A percentile compares a stretch with the other conserved stretches of the same genome.
These are phyloP conservation scores for Tetramorium parvispinum DNA, from an alignment of 1,140 invertebrate genomes.

Conservation along the genomic window DNA sequence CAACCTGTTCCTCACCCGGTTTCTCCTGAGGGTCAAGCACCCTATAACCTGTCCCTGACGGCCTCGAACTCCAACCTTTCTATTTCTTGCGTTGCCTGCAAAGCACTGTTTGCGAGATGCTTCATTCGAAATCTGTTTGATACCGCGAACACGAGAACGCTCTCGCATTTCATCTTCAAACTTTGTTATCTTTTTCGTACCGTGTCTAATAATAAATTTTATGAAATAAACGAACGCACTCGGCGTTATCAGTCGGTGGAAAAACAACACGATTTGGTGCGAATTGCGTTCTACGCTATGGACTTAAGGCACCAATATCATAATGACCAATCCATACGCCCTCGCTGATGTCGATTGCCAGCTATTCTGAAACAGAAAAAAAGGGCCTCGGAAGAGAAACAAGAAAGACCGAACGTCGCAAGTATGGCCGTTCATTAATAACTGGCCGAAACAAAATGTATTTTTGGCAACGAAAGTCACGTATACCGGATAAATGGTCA, in stretches of 20 bases:
- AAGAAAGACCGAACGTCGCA: conserved; percentile 29
- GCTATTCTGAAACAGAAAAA: conserved; percentile 57
- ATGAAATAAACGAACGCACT: neutral
- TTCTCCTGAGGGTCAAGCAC: conserved; percentile 75
- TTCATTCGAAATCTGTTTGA: neutral
- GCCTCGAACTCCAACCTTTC: conserved; percentile 39
- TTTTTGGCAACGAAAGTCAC: conserved; percentile 81
- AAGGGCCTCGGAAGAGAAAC: neutral
- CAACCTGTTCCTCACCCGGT: conserved; percentile 63
- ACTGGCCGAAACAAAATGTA: conserved; percentile 72
- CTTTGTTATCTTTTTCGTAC: neutral
- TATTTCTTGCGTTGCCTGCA: conserved; percentile 26
- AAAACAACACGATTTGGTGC: neutral
- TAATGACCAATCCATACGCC: conserved; percentile 35
- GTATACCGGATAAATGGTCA: conserved; percentile 78
- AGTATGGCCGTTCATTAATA: conserved; percentile 78
- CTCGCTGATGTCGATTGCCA: conserved; percentile 1
- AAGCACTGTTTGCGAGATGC: neutral
- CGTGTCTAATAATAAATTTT: neutral
- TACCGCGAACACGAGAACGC: neutral
- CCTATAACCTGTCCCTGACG: conserved; percentile 69
- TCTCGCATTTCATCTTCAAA: neutral
- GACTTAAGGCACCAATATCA: neutral
- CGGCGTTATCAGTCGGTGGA: neutral
- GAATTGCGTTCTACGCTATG: neutral